Evolutionary conservation across 2,113 vertebrate species (phyloP).

Genomic region (Plectropomus leopardus): DNA sequence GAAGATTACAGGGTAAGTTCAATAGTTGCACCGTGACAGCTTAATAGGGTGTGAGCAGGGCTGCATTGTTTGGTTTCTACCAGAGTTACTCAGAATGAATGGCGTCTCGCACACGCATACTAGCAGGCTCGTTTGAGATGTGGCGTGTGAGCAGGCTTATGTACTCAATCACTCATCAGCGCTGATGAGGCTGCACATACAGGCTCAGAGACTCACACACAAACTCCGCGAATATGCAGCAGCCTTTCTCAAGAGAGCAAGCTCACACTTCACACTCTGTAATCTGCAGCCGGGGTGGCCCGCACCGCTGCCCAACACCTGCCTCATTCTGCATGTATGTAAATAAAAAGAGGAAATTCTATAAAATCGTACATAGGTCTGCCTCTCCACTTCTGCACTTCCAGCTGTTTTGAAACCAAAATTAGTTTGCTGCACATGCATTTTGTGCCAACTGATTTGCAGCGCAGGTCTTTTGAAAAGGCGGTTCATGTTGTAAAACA

Average conservation of each 20-base stretch:
- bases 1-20: conserved; percentile 52
- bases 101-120: conserved; percentile 38
- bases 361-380: conserved; percentile 35
- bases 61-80: conserved; percentile 61
- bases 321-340: conserved; percentile 38
- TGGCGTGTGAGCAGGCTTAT: conserved; percentile 69
- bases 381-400: conserved; percentile 36
- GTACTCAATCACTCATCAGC: conserved; percentile 58
- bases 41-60: conserved; percentile 63
- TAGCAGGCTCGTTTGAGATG: conserved; percentile 42
- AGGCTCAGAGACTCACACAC: conserved; percentile 16
- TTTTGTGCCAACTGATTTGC: background rate
- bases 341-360: conserved; percentile 67
- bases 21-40: conserved; percentile 47
- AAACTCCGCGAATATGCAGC: conserved; percentile 24
- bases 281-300: conserved; percentile 44
- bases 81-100: conserved; percentile 53
- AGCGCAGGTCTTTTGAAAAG: conserved; percentile 5
- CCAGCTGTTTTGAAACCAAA: conserved; percentile 35
- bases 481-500: conserved; percentile 29
- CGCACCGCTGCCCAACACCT: conserved; percentile 37
- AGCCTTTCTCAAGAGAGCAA: conserved; percentile 30
- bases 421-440: conserved; percentile 24
- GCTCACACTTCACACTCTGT: conserved; percentile 39
- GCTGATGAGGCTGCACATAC: conserved; percentile 41